Base-by-base conservation (phyloP, 2,113 vertebrate species). In the Tenebrosternarchus preto region DNA sequence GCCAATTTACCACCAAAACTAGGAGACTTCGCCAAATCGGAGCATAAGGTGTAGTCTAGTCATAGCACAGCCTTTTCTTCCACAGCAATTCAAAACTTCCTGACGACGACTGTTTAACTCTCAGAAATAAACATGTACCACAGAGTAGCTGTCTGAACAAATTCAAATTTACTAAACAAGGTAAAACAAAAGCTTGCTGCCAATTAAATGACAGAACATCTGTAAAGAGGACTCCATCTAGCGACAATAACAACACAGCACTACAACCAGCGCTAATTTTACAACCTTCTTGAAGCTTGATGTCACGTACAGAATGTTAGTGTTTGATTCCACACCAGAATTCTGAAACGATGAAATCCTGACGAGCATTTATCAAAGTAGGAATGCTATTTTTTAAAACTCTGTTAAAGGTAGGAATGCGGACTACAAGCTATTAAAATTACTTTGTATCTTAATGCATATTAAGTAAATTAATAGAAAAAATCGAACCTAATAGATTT, bases 191-290 rank as follows among this genome's bases (percentile, higher is more conserved):
- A 15, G 12, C 43, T 0, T 50, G 43, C 43, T 50, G 43, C 12
- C 43, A 50, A 50, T 50, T 50, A 50, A 12, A 50, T 15, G 15
- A 46, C 39, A 50, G 12, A 50, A 50, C 43, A 56, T 17, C 24
- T 25, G 29, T 63, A 17, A 20, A 73, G 20, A 53, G 61, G 69
- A 8, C 78, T 33, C 78, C 78, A 80, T 80, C 78, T 80, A 80
- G 78, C 36, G 78, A 20, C 43, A 4, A 4, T 33, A 50, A 4
- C 43, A 16, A 71, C 1, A 43, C 46, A 72, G 43, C 46, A 17
- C 69, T 50, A 1, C 16, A 15, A 29, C 24, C 0, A 22, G 27
- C 29, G 5, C 7, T 2, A 31, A 36, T 31, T 31, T 12, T 9
- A 12, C 11, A 4, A 9, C 0, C 60, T 29, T 20, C 5, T 4